phyloP scores from a whole-genome alignment of 2,113 vertebrate species.

The Apeltes quadracus region DNA sequence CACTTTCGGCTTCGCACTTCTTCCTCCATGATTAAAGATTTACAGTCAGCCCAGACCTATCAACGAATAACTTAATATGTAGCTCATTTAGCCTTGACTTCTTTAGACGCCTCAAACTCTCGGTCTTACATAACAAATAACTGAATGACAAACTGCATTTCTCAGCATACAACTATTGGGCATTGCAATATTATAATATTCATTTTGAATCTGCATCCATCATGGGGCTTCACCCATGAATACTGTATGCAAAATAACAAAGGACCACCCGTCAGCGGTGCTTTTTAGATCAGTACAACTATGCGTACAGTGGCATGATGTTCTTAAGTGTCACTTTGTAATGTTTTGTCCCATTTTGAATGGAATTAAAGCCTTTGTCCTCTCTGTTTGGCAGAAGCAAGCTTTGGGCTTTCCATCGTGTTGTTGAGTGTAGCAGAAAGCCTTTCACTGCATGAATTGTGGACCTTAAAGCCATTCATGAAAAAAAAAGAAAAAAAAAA shows the following conservation, averaged over 20 bases:
- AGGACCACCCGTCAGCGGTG: neutral
- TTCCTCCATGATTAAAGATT: neutral
- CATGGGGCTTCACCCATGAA: neutral
- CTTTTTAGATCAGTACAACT: slow-evolving; percentile 11
- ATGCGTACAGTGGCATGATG: slow-evolving; percentile 18
- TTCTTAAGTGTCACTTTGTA: slow-evolving; percentile 35
- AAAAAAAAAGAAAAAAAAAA: slow-evolving; percentile 24
- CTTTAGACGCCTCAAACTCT: neutral
- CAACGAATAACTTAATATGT: neutral
- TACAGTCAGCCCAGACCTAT: neutral
- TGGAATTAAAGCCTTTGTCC: neutral
- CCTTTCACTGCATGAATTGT: slow-evolving; percentile 31
- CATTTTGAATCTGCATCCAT: neutral
- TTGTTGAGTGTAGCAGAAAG: slow-evolving; percentile 27
- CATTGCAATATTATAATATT: slow-evolving; percentile 1
- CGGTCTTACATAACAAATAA: neutral
- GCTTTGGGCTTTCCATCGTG: slow-evolving; percentile 12
- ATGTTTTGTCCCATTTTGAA: slow-evolving; percentile 19
- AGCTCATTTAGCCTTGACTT: neutral
- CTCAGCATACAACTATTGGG: neutral
- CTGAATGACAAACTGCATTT: neutral
- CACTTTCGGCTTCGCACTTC: neutral
- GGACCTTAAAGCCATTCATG: slow-evolving; percentile 39
- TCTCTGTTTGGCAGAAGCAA: slow-evolving; percentile 5
- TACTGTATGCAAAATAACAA: neutral